Conservation (phyloP, 1,140 invertebrate genomes). For the Schlechtendalia chinensis region DNA sequence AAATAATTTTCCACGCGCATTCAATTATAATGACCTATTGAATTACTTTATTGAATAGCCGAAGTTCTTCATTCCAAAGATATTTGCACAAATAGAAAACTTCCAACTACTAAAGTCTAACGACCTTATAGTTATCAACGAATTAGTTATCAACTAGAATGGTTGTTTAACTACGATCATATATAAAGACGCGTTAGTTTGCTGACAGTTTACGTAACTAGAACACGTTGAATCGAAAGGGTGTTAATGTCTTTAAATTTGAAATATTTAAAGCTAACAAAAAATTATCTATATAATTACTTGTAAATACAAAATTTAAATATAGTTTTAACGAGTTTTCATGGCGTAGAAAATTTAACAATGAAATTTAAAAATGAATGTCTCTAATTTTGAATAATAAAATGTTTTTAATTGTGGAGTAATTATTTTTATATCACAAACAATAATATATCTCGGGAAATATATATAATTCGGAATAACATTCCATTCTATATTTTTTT, state of each 20-base stretch:
- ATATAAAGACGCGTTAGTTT: background rate
- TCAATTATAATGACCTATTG: background rate
- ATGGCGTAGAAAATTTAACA: too few species aligned
- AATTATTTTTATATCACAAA: too few species aligned
- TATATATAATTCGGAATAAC: too few species aligned
- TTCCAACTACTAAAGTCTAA: background rate
- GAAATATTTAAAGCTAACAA: background rate
- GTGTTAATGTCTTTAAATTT: background rate
- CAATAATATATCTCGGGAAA: too few species aligned
- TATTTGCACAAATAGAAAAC: background rate
- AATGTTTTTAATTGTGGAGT: too few species aligned
- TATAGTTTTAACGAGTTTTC: too few species aligned
- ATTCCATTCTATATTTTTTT: too few species aligned
- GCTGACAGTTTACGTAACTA: too few species aligned
- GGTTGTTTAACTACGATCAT: background rate
- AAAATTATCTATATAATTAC: background rate
- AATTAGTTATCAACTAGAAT: slow-evolving; percentile 13
- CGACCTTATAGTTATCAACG: background rate
- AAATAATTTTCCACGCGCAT: background rate
- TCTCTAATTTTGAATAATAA: too few species aligned
- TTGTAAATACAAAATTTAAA: too few species aligned
- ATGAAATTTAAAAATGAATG: too few species aligned
- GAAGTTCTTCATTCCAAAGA: background rate
- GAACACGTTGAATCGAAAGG: background rate
- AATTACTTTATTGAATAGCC: background rate